phyloP scores from a whole-genome alignment of 2,888 invertebrate genomes.

The Andrena praecox region DNA sequence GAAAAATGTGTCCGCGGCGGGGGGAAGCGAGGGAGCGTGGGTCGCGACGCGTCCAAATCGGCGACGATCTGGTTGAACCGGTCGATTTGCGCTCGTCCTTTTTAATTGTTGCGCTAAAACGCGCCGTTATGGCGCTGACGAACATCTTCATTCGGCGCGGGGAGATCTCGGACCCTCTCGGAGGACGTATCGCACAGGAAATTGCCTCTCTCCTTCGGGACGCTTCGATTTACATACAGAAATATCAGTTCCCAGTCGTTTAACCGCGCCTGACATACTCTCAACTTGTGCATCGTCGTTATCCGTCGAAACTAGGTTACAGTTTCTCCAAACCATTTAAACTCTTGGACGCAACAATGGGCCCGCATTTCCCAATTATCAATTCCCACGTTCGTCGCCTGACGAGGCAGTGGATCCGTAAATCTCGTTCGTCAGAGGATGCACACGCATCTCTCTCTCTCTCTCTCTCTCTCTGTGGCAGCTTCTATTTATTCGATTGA shows the following conservation, averaged over 20 bases:
- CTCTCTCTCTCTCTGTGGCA: background rate
- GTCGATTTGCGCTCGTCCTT: constrained; percentile 34
- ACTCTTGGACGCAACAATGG: constrained; percentile 12
- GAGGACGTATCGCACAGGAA: background rate
- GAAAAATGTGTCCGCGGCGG: constrained; percentile 18
- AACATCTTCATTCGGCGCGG: constrained; percentile 34
- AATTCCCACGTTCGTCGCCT: constrained; percentile 37
- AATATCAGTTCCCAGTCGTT: background rate
- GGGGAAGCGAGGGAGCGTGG: constrained; percentile 33
- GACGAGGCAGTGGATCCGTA: constrained; percentile 12
- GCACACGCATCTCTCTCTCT: background rate
- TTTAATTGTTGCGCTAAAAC: constrained; percentile 48
- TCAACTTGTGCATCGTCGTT: background rate
- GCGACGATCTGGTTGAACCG: constrained; percentile 56
- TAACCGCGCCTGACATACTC: background rate
- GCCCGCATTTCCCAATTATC: constrained; percentile 53
- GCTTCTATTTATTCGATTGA: constrained; percentile 60
- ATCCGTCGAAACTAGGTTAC: background rate
- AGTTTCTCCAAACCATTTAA: constrained; percentile 12
- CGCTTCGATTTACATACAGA: background rate
- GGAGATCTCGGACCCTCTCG: background rate
- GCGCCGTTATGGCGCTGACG: constrained; percentile 45
- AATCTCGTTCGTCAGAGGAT: constrained; percentile 17
- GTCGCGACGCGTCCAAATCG: constrained; percentile 35
- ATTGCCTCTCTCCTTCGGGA: background rate